phyloP scores from a whole-genome alignment of 2,888 invertebrate species.

The Himalopsyche japonica region DNA sequence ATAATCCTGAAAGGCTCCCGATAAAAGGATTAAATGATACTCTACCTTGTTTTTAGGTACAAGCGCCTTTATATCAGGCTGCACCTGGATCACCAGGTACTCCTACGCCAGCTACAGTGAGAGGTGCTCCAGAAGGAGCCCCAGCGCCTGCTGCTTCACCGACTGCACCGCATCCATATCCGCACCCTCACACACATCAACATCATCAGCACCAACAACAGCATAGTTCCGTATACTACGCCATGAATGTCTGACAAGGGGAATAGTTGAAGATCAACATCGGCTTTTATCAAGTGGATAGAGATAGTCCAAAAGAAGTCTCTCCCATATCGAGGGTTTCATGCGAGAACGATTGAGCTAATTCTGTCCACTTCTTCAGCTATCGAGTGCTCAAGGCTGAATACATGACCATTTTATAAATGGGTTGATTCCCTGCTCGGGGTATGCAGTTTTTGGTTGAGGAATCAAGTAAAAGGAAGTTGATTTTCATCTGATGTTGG shows the following conservation, averaged over 20 bases:
- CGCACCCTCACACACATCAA: slow-evolving; percentile 45
- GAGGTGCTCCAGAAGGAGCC: slow-evolving; percentile 69
- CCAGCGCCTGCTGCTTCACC: slow-evolving; percentile 52
- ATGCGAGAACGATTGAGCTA: background rate
- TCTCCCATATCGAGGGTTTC: background rate
- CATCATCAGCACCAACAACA: slow-evolving; percentile 44
- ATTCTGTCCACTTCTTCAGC: background rate
- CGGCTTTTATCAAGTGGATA: slow-evolving; percentile 16
- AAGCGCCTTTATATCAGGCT: slow-evolving; percentile 56
- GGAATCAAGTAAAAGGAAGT: background rate
- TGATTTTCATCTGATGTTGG: background rate
- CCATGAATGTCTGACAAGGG: slow-evolving; percentile 84
- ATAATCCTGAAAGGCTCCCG: too few species aligned
- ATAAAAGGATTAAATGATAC: too few species aligned
- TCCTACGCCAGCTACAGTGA: slow-evolving; percentile 74
- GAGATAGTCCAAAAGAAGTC: background rate
- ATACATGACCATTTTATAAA: background rate
- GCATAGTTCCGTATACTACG: slow-evolving; percentile 71
- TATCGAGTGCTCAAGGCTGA: background rate
- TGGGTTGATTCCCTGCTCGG: background rate
- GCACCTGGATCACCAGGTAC: slow-evolving; percentile 55
- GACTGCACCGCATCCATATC: slow-evolving; percentile 57
- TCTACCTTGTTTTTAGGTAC: slow-evolving; percentile 47
- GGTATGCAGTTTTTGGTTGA: background rate
- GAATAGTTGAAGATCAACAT: slow-evolving; percentile 46